Evolutionary conservation across 2,113 vertebrate genomes (phyloP), one percentile per base, ranked within the genome.

Genomic region (Lethenteron reissneri): DNA sequence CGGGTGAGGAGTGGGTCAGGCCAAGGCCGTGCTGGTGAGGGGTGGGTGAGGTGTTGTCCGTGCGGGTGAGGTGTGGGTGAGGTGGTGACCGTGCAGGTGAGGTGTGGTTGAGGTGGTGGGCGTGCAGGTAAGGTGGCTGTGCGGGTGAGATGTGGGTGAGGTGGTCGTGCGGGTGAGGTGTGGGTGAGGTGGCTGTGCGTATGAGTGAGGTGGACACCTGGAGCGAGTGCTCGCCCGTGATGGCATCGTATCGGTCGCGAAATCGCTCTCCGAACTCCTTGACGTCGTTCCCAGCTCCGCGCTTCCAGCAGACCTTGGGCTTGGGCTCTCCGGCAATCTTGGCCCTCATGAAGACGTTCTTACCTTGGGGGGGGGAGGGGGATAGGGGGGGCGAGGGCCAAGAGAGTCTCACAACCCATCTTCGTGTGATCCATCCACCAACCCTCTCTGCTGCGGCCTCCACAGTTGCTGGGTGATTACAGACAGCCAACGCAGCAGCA

Each of bases 211-310:
- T 17, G 17, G 21, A n/a, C 75, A 84, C 77, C 79, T 85, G 83
- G 73, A 83, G 78, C 14, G 82, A 14, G 10, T 78, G 71, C 15
- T 79, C 76, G 25, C 82, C 81, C 76, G 78, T 81, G 72, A 82
- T 73, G 75, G 75, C 74, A 73, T 82, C 75, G 9, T 77, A 79
- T n/a, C 64, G 64, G 11, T n/a, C 25, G n/a, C 25, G n/a, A 78
- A 76, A 79, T 12, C 74, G 76, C 75, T 77, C 81, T 56, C 75
- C 75, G 0, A 73, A 71, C 72, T 81, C 77, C 56, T 78, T 78
- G 73, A 80, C 69, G 19, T 74, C 76, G 56, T 74, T 70, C 11
- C 71, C 77, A 1, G 75, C 79, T 56, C 80, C 74, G 72, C 76
- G 75, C 76, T 80, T 77, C 79, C 78, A 78, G 68, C 21, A 76